These are phyloP conservation scores for Bryconaethiops microstoma DNA, from an alignment of 2,797 vertebrate genomes.

Conservation along the genomic window DNA sequence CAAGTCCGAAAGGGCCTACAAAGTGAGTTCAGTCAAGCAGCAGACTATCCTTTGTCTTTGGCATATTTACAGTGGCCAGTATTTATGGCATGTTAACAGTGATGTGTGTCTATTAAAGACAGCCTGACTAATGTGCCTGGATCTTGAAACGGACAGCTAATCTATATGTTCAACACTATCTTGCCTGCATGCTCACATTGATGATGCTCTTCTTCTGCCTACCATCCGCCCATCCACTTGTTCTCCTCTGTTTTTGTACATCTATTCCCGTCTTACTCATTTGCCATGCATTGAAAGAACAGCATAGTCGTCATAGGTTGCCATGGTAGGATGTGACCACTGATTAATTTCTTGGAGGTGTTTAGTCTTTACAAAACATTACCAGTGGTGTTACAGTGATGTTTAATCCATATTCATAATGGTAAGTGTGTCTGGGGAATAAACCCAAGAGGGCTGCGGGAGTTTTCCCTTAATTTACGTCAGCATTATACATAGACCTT, in stretches of 20 bases:
- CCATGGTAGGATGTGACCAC: slow-evolving; percentile 1
- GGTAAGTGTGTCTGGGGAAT: not conserved
- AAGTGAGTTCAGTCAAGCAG: not conserved
- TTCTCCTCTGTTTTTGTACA: not conserved
- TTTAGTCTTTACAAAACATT: slow-evolving; percentile 14
- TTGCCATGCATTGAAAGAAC: not conserved
- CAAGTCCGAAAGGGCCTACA: slow-evolving; percentile 14
- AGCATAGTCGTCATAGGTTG: slow-evolving; percentile 8
- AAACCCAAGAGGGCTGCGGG: not conserved
- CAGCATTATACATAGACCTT: not conserved
- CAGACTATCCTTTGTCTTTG: not conserved
- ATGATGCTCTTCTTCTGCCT: not conserved
- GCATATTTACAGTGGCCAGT: not conserved
- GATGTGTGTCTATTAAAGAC: slow-evolving; percentile 4
- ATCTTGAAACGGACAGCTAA: slow-evolving; percentile 14
- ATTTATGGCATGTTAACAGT: slow-evolving; percentile 2
- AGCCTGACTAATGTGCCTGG: not conserved
- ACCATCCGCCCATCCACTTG: not conserved
- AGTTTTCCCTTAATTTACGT: not conserved
- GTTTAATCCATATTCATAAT: slow-evolving; percentile 35
- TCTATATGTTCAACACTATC: slow-evolving; percentile 11
- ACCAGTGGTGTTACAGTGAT: not conserved
- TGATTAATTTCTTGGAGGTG: slow-evolving; percentile 29
- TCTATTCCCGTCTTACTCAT: slow-evolving; percentile 3
- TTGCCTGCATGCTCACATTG: not conserved